A percentile compares a stretch with the other conserved stretches of the same genome.
Evolutionary conservation across 35 echinoderm and acorn worm species (phyloP).

Genomic region (Eucidaris tribuloides): DNA sequence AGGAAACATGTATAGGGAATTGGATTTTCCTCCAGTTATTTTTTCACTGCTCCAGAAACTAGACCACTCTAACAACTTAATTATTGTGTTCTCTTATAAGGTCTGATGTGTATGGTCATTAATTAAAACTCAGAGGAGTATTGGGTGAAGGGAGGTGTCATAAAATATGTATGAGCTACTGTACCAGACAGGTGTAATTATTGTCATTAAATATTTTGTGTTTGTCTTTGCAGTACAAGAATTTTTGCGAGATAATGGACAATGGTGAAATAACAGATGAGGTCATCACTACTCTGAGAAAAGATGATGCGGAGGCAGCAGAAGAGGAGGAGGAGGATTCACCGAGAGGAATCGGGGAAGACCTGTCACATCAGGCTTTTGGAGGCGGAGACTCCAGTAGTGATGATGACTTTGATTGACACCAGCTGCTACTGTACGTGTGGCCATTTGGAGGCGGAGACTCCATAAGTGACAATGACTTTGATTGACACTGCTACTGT

Average conservation of each 20-base stretch:
- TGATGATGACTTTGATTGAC: conserved; percentile 3
- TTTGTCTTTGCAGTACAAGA: conserved; percentile 38
- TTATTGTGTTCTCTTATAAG: background rate
- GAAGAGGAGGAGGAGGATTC: background rate
- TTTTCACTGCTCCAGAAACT: background rate
- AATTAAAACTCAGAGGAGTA: background rate
- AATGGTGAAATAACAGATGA: conserved; percentile 29
- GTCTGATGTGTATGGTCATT: background rate
- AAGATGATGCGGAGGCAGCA: background rate
- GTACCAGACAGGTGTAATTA: background rate
- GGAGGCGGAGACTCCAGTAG: background rate
- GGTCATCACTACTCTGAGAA: background rate
- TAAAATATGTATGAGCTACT: background rate
- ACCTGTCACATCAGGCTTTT: background rate
- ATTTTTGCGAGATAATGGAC: conserved; percentile 54
- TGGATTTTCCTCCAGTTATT: no score
- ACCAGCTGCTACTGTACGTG: no score
- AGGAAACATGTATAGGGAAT: no score
- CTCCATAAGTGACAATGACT: conserved; percentile 7
- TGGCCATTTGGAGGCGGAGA: no score
- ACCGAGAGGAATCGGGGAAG: background rate
- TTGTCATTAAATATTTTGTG: background rate
- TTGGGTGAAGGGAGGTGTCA: background rate
- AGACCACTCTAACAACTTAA: background rate
- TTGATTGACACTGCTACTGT: no score